Evolutionary conservation across 2,888 invertebrate species (phyloP).

Genomic region (Tetragonula carbonaria): DNA sequence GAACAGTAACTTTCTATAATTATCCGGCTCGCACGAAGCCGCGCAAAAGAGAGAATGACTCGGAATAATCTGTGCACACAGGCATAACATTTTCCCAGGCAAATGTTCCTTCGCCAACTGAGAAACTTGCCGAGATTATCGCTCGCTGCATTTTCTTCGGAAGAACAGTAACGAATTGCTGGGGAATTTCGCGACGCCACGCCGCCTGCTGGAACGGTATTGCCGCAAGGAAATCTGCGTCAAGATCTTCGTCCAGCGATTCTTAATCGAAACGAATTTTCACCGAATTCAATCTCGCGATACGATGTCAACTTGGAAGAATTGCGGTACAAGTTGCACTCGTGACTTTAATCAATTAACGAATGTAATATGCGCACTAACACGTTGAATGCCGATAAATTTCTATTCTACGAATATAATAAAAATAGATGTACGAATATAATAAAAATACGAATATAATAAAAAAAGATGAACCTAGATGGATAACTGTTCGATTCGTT

Average conservation of each 20-base stretch:
- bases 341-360: too few relatives aligned
- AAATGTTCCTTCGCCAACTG: conserved; percentile 21
- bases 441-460: too few relatives aligned
- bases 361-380: too few relatives aligned
- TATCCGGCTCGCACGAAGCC: background rate
- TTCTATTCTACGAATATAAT: too few relatives aligned
- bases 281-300: background rate
- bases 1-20: conserved; percentile 38
- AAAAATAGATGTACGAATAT: too few relatives aligned
- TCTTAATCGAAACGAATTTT: background rate
- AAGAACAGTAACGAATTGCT: conserved; percentile 32
- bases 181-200: conserved; percentile 16
- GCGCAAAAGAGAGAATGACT: background rate
- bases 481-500: too few relatives aligned
- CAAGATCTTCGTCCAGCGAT: background rate
- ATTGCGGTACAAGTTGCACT: background rate
- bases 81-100: conserved; percentile 4
- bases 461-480: too few relatives aligned
- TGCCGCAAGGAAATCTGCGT: background rate
- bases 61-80: conserved; percentile 1
- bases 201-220: background rate
- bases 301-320: background rate
- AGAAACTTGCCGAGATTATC: conserved; percentile 28
- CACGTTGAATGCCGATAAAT: too few relatives aligned
- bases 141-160: conserved; percentile 22